A percentile compares a stretch with the other conserved stretches of the same genome.
phyloP scores from a whole-genome alignment of 2,888 invertebrate genomes.

The Anaspis maculata region DNA sequence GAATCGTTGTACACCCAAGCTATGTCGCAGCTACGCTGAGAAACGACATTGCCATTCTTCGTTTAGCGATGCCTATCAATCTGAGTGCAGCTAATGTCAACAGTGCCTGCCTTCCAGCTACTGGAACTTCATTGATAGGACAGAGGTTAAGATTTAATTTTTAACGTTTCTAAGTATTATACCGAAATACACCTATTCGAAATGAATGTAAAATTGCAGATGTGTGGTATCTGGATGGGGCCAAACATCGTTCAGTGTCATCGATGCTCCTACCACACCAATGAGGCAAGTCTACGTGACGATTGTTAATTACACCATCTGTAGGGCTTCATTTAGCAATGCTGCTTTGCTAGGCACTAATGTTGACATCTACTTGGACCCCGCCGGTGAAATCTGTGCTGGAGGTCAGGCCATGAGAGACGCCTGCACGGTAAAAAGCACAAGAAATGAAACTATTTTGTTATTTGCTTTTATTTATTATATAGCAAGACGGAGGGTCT shows the following conservation, averaged over 20 bases:
- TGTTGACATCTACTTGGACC: constrained; percentile 33
- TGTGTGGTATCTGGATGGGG: constrained; percentile 84
- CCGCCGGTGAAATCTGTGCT: constrained; percentile 34
- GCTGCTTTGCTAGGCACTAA: constrained; percentile 25
- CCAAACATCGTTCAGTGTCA: constrained; percentile 57
- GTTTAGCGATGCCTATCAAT: constrained; percentile 53
- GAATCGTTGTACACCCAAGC: constrained; percentile 45
- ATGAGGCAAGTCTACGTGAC: constrained; percentile 70
- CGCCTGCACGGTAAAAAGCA: constrained; percentile 30
- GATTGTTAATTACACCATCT: constrained; percentile 51
- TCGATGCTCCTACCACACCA: constrained; percentile 45
- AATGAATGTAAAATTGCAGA: constrained; percentile 28
- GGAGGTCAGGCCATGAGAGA: constrained; percentile 32
- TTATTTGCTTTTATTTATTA: too few relatives aligned
- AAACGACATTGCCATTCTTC: constrained; percentile 74
- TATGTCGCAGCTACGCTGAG: constrained; percentile 65
- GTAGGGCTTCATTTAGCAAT: constrained; percentile 27
- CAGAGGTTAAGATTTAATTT: too few relatives aligned
- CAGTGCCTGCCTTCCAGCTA: constrained; percentile 53
- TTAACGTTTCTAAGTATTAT: too few relatives aligned
- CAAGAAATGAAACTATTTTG: not conserved
- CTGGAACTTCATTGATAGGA: constrained; percentile 26
- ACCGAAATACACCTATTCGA: too few relatives aligned
- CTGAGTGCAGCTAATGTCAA: constrained; percentile 51
- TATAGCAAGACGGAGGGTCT: constrained; percentile 66